Conservation (phyloP, 1,140 invertebrate genomes). For the Aphelinus atriplicis region DNA sequence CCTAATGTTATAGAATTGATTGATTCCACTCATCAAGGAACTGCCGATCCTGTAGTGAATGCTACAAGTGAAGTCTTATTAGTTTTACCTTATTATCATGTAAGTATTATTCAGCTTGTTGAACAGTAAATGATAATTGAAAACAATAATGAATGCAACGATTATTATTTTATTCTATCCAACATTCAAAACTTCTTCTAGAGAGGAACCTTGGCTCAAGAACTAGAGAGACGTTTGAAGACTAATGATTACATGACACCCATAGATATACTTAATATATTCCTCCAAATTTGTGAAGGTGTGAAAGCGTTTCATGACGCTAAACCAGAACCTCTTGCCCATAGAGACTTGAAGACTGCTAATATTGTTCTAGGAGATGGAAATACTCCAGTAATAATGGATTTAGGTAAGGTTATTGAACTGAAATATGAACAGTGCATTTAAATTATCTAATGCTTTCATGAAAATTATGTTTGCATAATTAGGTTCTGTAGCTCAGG, state of each 20-base stretch:
- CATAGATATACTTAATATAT: slow-evolving; percentile 75
- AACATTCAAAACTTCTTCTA: slow-evolving; percentile 46
- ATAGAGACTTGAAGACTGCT: slow-evolving; percentile 86
- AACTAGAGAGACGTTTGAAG: slow-evolving; percentile 71
- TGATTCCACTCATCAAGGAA: slow-evolving; percentile 74
- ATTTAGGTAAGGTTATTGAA: slow-evolving; percentile 71
- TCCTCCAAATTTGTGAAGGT: slow-evolving; percentile 80
- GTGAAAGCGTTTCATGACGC: slow-evolving; percentile 79
- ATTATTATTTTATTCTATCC: too few species aligned
- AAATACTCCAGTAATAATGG: slow-evolving; percentile 82
- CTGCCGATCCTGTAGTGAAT: slow-evolving; percentile 75
- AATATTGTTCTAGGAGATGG: slow-evolving; percentile 82
- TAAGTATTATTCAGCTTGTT: slow-evolving; percentile 55
- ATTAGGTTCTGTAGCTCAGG: slow-evolving; percentile 79
- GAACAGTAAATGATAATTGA: too few species aligned
- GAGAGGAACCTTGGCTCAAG: slow-evolving; percentile 80
- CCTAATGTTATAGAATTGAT: slow-evolving; percentile 82
- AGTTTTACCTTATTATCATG: slow-evolving; percentile 81
- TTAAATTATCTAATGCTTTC: neutral
- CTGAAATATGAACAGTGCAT: neutral
- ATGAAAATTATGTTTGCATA: too few species aligned
- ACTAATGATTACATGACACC: slow-evolving; percentile 73
- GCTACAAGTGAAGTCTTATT: slow-evolving; percentile 79
- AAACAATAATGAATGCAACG: too few species aligned
- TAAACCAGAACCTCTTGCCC: slow-evolving; percentile 79